phyloP scores from a whole-genome alignment of 2,113 vertebrate genomes.

The Salvelinus fontinalis region DNA sequence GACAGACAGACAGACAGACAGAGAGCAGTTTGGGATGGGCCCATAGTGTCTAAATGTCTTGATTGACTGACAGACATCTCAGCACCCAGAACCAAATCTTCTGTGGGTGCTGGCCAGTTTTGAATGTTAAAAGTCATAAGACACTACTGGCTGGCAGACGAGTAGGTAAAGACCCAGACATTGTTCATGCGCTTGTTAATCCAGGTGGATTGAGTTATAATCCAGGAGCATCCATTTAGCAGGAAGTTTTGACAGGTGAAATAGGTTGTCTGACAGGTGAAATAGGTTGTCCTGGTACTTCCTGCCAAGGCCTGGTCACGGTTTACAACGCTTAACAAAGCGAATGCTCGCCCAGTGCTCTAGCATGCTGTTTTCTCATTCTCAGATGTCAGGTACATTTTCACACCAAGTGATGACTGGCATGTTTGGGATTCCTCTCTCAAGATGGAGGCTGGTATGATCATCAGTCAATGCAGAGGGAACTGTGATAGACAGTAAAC shows the following conservation, averaged over 20 bases:
- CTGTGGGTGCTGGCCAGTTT: too few species aligned
- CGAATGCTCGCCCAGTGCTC: not conserved
- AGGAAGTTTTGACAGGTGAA: slow-evolving; percentile 41
- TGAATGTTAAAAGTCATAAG: too few species aligned
- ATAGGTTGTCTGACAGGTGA: slow-evolving; percentile 13
- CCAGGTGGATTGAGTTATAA: slow-evolving; percentile 27
- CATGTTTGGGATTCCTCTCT: slow-evolving; percentile 12
- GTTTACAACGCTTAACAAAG: slow-evolving; percentile 39
- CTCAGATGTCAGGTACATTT: slow-evolving; percentile 26
- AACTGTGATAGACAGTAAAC: too few species aligned
- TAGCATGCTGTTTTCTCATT: not conserved
- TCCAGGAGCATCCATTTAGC: slow-evolving; percentile 1
- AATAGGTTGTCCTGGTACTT: slow-evolving; percentile 25
- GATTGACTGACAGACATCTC: too few species aligned
- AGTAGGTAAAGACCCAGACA: not conserved
- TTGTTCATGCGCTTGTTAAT: slow-evolving; percentile 24
- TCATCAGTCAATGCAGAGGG: slow-evolving; percentile 14
- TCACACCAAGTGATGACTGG: slow-evolving; percentile 11
- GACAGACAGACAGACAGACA: too few species aligned
- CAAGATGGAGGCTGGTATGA: not conserved
- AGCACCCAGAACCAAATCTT: too few species aligned
- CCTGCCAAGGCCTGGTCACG: slow-evolving; percentile 15
- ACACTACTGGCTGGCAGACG: not conserved
- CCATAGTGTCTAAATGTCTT: too few species aligned
- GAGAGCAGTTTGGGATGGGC: too few species aligned